phyloP scores from a whole-genome alignment of 2,113 vertebrate genomes.

The Zosterops pallidus region DNA sequence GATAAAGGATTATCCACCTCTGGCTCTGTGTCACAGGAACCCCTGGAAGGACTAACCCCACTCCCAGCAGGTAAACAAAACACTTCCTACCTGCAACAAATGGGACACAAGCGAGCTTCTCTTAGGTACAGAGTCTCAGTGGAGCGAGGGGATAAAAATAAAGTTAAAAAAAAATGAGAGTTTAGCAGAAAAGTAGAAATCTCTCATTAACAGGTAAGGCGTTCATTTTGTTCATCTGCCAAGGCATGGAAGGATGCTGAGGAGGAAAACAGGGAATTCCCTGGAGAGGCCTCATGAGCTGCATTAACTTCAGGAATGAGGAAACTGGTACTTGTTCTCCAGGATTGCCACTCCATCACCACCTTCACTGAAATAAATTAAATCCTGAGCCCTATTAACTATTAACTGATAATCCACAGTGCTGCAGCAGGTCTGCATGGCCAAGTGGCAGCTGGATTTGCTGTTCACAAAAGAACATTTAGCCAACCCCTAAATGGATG shows the following conservation, averaged over 20 bases:
- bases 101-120: neutral
- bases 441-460: neutral
- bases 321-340: neutral
- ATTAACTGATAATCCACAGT: neutral
- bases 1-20: neutral
- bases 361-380: neutral
- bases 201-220: neutral
- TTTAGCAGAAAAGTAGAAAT: neutral
- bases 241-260: neutral
- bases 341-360: neutral
- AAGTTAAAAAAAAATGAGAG: neutral
- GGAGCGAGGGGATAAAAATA: neutral
- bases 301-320: neutral
- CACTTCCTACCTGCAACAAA: rapidly evolving
- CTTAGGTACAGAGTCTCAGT: neutral
- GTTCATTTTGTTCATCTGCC: neutral
- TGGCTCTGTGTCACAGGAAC: neutral
- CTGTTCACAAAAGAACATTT: neutral
- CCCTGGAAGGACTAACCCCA: neutral
- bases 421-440: neutral
- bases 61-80: neutral
- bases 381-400: neutral
- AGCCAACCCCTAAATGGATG: neutral
- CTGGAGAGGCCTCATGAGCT: neutral
- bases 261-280: neutral